Conservation (phyloP, 1,140 invertebrate species). For the Onthophagus taurus region DNA sequence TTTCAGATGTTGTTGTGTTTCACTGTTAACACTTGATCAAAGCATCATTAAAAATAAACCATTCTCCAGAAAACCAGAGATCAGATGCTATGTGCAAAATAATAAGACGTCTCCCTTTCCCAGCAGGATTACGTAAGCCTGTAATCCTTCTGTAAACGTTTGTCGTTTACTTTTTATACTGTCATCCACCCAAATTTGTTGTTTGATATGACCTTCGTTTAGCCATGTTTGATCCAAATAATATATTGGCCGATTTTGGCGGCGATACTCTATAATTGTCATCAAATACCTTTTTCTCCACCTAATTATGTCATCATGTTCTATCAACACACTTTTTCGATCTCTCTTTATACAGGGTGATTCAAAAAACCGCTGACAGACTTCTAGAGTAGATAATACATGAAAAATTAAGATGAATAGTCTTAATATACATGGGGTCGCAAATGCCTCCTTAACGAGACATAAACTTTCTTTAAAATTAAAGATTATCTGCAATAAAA, state of each 20-base stretch:
- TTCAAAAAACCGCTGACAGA: too few relatives aligned
- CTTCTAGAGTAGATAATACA: too few relatives aligned
- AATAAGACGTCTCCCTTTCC: slow-evolving; percentile 29
- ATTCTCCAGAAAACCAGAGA: slow-evolving; percentile 17
- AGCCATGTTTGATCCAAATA: neutral
- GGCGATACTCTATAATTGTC: neutral
- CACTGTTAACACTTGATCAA: slow-evolving; percentile 23
- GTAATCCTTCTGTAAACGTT: slow-evolving; percentile 26
- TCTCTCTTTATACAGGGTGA: too few relatives aligned
- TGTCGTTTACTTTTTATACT: slow-evolving; percentile 15
- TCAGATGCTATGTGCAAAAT: slow-evolving; percentile 27
- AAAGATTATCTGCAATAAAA: too few relatives aligned
- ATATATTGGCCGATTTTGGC: neutral
- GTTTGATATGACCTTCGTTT: too few relatives aligned
- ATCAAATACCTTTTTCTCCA: neutral
- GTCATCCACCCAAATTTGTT: too few relatives aligned
- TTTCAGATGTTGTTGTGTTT: slow-evolving; percentile 6
- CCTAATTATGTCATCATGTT: neutral
- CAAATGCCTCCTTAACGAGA: too few relatives aligned
- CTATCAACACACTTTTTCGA: too few relatives aligned
- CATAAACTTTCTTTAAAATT: too few relatives aligned
- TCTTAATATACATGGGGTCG: too few relatives aligned
- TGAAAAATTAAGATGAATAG: too few relatives aligned
- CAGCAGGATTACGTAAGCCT: slow-evolving; percentile 29
- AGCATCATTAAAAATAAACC: slow-evolving; percentile 22